Percentiles rank a stretch among this genome's conserved stretches.
Evolutionary conservation across 2,888 invertebrate genomes (phyloP).

Genomic region (Heliconius charithonia): DNA sequence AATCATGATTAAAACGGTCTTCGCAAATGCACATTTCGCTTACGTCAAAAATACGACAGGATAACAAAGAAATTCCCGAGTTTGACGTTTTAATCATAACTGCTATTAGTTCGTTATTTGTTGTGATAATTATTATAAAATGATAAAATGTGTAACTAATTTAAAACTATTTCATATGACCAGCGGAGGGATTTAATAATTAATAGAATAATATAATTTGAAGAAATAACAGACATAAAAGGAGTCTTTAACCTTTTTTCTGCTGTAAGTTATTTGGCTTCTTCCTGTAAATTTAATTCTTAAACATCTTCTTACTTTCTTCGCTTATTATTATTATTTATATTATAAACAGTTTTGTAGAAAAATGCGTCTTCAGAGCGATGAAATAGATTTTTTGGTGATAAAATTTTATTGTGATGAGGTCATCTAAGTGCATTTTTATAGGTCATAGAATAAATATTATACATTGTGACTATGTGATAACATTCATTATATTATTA

Average conservation of each 20-base stretch:
- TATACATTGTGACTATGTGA: not conserved
- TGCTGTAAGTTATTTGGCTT: slow-evolving; percentile 21
- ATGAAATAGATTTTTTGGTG: not conserved
- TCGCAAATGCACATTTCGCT: slow-evolving; percentile 3
- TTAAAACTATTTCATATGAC: not conserved
- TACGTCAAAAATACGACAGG: slow-evolving; percentile 17
- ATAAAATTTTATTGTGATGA: slow-evolving; percentile 20
- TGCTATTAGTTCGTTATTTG: slow-evolving; percentile 22
- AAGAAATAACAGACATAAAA: not conserved
- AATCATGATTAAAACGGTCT: not conserved
- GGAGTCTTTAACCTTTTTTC: not conserved
- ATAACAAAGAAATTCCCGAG: slow-evolving; percentile 26
- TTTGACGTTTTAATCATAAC: slow-evolving; percentile 23
- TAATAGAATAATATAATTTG: not conserved
- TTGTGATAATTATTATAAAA: slow-evolving; percentile 29
- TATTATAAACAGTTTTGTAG: slow-evolving; percentile 17
- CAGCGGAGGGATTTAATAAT: not conserved
- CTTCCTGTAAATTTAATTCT: slow-evolving; percentile 3
- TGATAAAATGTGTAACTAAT: not conserved
- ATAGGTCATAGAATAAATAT: slow-evolving; percentile 26
- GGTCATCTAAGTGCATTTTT: slow-evolving; percentile 30
- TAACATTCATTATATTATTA: slow-evolving; percentile 6
- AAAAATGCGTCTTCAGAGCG: not conserved
- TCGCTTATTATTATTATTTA: not conserved
- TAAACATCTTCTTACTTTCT: not conserved